phyloP scores from a whole-genome alignment of 1,140 invertebrate genomes.

The Lanistes nyassanus region DNA sequence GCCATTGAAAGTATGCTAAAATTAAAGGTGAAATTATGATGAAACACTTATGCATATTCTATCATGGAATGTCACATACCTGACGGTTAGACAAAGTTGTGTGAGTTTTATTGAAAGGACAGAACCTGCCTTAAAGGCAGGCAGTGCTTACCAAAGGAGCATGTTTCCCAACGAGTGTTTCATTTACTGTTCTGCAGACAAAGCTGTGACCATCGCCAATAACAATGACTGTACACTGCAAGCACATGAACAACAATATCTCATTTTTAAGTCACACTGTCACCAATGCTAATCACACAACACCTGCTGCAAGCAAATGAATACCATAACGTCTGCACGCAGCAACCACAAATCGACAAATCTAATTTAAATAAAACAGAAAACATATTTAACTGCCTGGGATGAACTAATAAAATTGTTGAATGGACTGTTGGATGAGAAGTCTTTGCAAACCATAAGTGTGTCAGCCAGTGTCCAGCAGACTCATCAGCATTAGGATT shows the following conservation, averaged over 20 bases:
- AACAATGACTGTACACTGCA: background rate
- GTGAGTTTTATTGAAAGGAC: too few relatives aligned
- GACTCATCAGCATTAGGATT: too few relatives aligned
- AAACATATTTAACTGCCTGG: background rate
- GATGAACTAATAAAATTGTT: background rate
- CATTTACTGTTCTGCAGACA: constrained; percentile 11
- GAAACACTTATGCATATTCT: too few relatives aligned
- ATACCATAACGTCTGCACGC: background rate
- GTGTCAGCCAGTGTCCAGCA: too few relatives aligned
- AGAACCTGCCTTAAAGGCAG: too few relatives aligned
- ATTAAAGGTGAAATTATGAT: too few relatives aligned
- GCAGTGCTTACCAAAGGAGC: background rate
- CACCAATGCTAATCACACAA: background rate
- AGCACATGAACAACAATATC: background rate
- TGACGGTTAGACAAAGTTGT: too few relatives aligned
- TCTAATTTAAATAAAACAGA: background rate
- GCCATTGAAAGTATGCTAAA: too few relatives aligned
- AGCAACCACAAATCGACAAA: background rate
- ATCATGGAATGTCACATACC: too few relatives aligned
- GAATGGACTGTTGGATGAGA: too few relatives aligned
- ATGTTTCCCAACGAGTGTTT: constrained; percentile 1
- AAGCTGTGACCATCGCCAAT: constrained; percentile 16
- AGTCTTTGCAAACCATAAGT: too few relatives aligned
- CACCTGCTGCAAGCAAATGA: background rate
- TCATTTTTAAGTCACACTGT: background rate